Evolutionary conservation across 1,140 invertebrate species (phyloP), one percentile per base, ranked within the genome.

Genomic region (Fopius arisanus): DNA sequence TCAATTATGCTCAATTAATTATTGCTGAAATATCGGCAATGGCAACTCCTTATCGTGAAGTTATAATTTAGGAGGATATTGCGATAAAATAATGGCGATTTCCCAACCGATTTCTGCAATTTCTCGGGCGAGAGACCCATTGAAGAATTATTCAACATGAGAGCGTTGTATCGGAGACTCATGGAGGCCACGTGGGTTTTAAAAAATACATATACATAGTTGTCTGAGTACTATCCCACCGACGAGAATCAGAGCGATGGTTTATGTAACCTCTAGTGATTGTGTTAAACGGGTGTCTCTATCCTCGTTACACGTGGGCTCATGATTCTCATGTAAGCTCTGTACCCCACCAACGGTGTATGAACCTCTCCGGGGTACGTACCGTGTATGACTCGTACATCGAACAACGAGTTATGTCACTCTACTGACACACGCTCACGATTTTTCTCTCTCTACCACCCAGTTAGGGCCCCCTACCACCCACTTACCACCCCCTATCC

Each of bases 231-330:
- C 16, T 62, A 3, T 43, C 70, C 41, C 33, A 21, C 37, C 33
- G 7, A 69, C 73, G 75, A 78, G 80, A 83, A 84, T 82, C 76
- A 40, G 77, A 81, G 76, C 76, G 79, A 77, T 65, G 43, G 62
- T 82, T 84, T 79, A 82, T 81, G 78, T 84, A 84, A 83, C 79
- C n/a, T 5, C 74, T n/a, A 65, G 77, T 82, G 81, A 83, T 83
- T 78, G 77, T 75, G 77, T 79, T 79, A 79, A 82, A 82, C 78
- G 75, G 78, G 77, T 76, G 28, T 41, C 23, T 59, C 62, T 75
- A n/a, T 65, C 67, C 40, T 74, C 75, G 33, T 63, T 74, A 69
- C 41, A 71, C 73, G 62, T 43, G 40, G 67, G 72, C 70, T 23
- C 29, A 33, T 59, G 51, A 43, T 73, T 59, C 41, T 67, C 67